These are phyloP conservation scores for Troides helena DNA, from an alignment of 2,888 invertebrate species.

Conservation along the genomic window DNA sequence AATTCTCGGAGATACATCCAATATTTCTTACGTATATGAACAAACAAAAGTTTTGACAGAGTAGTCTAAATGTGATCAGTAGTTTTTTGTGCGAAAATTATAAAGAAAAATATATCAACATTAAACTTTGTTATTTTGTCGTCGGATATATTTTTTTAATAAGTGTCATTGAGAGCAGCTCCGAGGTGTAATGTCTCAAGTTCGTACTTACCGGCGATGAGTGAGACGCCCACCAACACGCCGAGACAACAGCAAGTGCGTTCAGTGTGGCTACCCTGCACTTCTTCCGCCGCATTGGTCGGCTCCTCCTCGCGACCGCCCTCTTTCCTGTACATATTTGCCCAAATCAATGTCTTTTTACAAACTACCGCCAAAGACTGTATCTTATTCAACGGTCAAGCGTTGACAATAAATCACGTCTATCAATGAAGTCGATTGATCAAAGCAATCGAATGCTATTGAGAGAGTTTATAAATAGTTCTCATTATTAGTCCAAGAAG, in stretches of 20 bases:
- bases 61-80: no score
- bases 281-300: constrained; percentile 64
- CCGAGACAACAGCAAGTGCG: constrained; percentile 77
- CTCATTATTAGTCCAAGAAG: not conserved
- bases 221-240: constrained; percentile 76
- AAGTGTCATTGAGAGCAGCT: not conserved
- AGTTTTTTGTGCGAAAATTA: no score
- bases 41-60: no score
- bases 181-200: not conserved
- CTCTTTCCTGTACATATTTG: constrained; percentile 63
- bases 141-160: no score
- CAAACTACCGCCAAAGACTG: not conserved
- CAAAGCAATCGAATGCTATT: not conserved
- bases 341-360: not conserved
- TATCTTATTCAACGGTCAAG: not conserved
- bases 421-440: not conserved
- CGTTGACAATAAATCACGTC: not conserved
- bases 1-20: no score
- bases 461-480: not conserved
- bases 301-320: constrained; percentile 76
- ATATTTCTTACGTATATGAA: no score
- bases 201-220: constrained; percentile 68
- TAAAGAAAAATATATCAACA: no score
- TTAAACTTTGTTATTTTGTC: no score
- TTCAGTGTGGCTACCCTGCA: constrained; percentile 66